Evolutionary conservation across 2,888 invertebrate species (phyloP).

Genomic region (Erynnis tages): DNA sequence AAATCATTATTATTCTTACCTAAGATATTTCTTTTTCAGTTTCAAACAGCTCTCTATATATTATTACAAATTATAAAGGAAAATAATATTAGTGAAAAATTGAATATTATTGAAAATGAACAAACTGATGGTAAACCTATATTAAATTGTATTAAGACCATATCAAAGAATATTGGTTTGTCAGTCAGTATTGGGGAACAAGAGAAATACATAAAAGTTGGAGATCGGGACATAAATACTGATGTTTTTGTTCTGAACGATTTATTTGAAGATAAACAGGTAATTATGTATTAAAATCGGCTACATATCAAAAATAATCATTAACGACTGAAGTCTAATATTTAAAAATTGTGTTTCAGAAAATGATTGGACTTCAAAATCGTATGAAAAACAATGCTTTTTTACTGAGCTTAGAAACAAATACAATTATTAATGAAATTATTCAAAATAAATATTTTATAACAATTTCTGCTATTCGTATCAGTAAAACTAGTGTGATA

Average conservation of each 20-base stretch:
- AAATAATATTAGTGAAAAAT: background rate
- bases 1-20: too few relatives aligned
- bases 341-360: background rate
- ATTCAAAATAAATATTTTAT: background rate
- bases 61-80: conserved; percentile 3
- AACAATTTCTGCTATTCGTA: background rate
- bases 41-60: background rate
- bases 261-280: background rate
- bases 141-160: background rate
- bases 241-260: background rate
- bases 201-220: background rate
- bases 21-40: background rate
- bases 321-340: too few relatives aligned
- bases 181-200: too few relatives aligned
- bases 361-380: conserved; percentile 1
- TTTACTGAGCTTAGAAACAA: background rate
- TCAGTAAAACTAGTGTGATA: background rate
- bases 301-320: too few relatives aligned
- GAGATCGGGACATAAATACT: background rate
- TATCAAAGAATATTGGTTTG: background rate
- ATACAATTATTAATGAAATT: background rate
- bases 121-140: background rate
- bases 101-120: background rate
- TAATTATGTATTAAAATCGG: background rate
- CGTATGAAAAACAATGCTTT: background rate